Base-by-base conservation (phyloP, 2,797 vertebrate genomes). In the Bovichtus variegatus region DNA sequence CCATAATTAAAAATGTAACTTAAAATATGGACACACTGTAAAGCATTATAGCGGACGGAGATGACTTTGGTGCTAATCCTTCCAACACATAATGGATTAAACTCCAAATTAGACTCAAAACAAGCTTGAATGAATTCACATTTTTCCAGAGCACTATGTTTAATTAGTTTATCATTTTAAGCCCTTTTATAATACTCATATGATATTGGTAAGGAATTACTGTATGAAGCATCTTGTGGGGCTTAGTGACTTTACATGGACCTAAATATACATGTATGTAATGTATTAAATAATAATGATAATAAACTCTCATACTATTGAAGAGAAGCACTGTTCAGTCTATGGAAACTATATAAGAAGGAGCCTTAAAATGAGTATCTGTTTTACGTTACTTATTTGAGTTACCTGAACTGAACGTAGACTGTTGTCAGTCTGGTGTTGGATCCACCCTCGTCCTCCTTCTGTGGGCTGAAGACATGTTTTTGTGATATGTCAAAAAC, bases 141-240 rank as follows among this genome's bases (percentile, higher is more conserved):
- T 57, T 64, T 51, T 38, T 58, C 61, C 40, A 64, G 7, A 58
- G 11, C 10, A 27, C 46, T 72, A 13, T 61, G 51, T 63, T 78
- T 16, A 59, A 64, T 84, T 72, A 72, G 46, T 76, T 72, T 64
- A 71, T 68, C 62, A 55, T 34, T 49, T 31, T 71, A 75, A 84
- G 23, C 51, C 41, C 21, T 64, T 34, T 70, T 59, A 59, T 58
- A 55, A 73, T 53, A 47, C 49, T 34, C 5, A 29, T 55, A 46
- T 57, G 31, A 61, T 64, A 62, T 76, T 57, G 70, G 10, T 2
- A 21, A 46, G 29, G 27, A 61, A 44, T 74, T 70, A 36, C 31
- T 66, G 54, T 11, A 38, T 21, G 50, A 27, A 51, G 41, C 73
- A 29, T 76, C 41, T 19, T 62, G 16, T 47, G 21, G n/a, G 44